Evolutionary conservation across 2,113 vertebrate species (phyloP).

Genomic region (Nothocercus nigrocapillus): DNA sequence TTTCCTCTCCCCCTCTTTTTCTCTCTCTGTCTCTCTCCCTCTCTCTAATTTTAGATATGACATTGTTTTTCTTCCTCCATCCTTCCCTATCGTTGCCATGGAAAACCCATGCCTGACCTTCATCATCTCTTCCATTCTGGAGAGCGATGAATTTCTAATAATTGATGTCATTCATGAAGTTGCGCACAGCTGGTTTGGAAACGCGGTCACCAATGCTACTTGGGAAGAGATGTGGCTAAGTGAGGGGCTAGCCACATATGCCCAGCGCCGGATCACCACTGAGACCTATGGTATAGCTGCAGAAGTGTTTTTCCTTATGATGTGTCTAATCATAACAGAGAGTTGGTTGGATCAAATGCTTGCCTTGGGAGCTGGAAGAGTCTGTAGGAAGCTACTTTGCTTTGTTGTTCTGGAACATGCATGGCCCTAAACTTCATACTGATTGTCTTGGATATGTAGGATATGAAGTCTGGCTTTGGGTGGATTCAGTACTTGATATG

Average conservation of each 20-base stretch:
- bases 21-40: neutral
- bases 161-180: slow-evolving; percentile 96
- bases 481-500: neutral
- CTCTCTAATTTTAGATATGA: slow-evolving; percentile 84
- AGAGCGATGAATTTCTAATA: slow-evolving; percentile 94
- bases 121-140: slow-evolving; percentile 97
- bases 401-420: neutral
- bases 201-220: slow-evolving; percentile 94
- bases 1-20: neutral
- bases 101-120: slow-evolving; percentile 98
- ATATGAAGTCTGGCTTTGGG: neutral
- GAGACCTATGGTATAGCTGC: slow-evolving; percentile 86
- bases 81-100: slow-evolving; percentile 98
- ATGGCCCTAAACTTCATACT: neutral
- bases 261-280: slow-evolving; percentile 93
- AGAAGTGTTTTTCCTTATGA: neutral
- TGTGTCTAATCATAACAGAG: rapidly evolving
- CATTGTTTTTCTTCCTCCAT: slow-evolving; percentile 96
- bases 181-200: slow-evolving; percentile 97
- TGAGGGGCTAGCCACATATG: slow-evolving; percentile 94
- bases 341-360: neutral
- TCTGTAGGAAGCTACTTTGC: neutral
- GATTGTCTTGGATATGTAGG: neutral
- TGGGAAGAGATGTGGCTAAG: slow-evolving; percentile 99
- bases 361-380: neutral